A percentile compares a stretch with the other conserved stretches of the same genome.
Evolutionary conservation across 2,888 invertebrate genomes (phyloP).

Genomic region (Rutpela maculata): DNA sequence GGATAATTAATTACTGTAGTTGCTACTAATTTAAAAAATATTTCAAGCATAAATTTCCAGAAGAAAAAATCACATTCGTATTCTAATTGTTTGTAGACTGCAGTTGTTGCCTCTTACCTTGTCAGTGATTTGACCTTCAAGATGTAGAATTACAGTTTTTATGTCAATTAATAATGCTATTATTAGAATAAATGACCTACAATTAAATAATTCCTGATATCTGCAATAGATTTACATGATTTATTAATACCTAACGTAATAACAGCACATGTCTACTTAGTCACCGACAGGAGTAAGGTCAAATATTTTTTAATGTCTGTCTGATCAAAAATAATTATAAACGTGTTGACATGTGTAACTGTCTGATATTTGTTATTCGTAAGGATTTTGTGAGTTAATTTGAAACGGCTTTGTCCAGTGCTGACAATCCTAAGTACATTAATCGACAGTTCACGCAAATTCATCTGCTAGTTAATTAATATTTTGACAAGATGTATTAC

Average conservation of each 20-base stretch:
- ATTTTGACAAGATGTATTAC: too few species aligned
- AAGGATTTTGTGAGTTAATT: too few species aligned
- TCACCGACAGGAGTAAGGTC: background rate
- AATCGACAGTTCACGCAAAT: background rate
- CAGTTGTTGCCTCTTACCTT: constrained; percentile 10
- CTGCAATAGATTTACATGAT: constrained; percentile 13
- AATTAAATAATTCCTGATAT: constrained; percentile 12
- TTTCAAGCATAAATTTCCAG: constrained; percentile 10
- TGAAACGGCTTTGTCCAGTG: too few species aligned
- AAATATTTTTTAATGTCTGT: background rate
- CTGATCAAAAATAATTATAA: background rate
- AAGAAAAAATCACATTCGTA: constrained; percentile 14
- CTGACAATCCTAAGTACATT: background rate
- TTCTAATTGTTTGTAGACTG: background rate
- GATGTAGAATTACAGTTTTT: constrained; percentile 24
- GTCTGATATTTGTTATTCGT: background rate
- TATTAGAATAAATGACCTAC: constrained; percentile 33
- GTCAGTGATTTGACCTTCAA: constrained; percentile 19
- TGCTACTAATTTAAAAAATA: background rate
- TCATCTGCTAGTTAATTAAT: background rate
- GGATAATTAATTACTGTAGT: background rate
- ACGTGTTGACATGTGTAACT: background rate
- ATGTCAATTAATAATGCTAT: constrained; percentile 28
- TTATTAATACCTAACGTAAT: constrained; percentile 2
- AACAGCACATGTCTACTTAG: constrained; percentile 2